A percentile compares a stretch with the other conserved stretches of the same genome.
Evolutionary conservation across 53 echinoderm and acorn worm genomes (phyloP).

Genomic region (Luidia sarsii): DNA sequence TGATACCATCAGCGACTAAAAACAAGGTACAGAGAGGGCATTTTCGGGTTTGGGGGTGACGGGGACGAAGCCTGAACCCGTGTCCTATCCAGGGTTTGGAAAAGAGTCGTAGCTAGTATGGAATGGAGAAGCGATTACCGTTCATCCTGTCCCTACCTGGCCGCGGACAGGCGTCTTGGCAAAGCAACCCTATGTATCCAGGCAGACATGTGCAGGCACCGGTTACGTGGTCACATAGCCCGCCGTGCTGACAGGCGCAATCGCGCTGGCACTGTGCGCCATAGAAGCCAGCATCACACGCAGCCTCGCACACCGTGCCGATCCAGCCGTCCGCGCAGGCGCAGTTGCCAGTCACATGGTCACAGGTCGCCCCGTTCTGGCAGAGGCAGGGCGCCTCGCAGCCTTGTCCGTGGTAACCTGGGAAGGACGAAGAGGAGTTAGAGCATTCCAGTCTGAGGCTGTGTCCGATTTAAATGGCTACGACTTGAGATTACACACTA

Average conservation of each 20-base stretch:
- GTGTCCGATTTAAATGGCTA: too few relatives aligned
- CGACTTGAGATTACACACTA: too few relatives aligned
- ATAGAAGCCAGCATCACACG: conserved; percentile 58
- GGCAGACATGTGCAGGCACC: conserved; percentile 67
- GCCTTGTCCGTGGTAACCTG: conserved; percentile 65
- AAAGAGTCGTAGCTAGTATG: too few relatives aligned
- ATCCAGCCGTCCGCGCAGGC: conserved; percentile 70
- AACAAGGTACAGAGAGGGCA: too few relatives aligned
- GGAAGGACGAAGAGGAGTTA: too few relatives aligned
- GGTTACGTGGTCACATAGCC: conserved; percentile 55
- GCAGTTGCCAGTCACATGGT: conserved; percentile 78
- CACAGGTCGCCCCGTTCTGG: conserved; percentile 63
- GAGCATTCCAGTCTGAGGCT: too few relatives aligned
- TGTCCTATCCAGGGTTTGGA: too few relatives aligned
- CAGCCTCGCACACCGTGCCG: conserved; percentile 38
- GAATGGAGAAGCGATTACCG: too few relatives aligned
- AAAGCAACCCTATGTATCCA: conserved; percentile 60
- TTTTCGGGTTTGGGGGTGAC: too few relatives aligned
- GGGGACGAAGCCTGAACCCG: too few relatives aligned
- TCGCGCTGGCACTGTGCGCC: conserved; percentile 36
- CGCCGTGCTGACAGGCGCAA: conserved; percentile 68
- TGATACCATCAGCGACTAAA: too few relatives aligned
- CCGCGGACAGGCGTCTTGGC: conserved; percentile 61
- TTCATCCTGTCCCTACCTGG: conserved; percentile 30
- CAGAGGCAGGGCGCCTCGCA: conserved; percentile 65